phyloP scores from a whole-genome alignment of 2,797 vertebrate genomes.

The Eulemur mongoz region DNA sequence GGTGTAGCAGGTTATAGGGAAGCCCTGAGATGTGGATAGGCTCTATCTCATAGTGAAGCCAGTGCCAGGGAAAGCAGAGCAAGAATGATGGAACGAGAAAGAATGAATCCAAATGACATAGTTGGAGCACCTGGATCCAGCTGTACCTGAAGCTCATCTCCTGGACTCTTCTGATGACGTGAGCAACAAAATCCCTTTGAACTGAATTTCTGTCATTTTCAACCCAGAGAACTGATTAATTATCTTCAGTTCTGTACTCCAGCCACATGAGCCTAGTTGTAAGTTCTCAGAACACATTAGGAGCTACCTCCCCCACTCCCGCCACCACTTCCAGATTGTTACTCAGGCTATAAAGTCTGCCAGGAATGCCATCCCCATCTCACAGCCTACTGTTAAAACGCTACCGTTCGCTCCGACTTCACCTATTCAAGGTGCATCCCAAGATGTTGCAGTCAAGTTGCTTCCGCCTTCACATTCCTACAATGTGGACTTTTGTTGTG shows the following conservation, averaged over 20 bases:
- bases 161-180: background rate
- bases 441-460: accelerated
- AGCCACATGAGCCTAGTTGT: background rate
- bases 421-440: background rate
- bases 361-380: background rate
- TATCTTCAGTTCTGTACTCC: background rate
- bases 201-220: background rate
- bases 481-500: accelerated
- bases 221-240: background rate
- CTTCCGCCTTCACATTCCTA: background rate
- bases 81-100: background rate
- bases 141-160: constrained; percentile 1
- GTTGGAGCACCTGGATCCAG: background rate
- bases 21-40: background rate
- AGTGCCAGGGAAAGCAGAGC: background rate
- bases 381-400: background rate
- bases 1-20: background rate
- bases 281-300: background rate
- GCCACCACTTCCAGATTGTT: background rate
- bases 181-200: background rate
- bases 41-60: background rate
- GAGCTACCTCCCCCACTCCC: background rate
- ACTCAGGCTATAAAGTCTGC: background rate
- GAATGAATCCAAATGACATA: background rate
- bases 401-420: background rate